phyloP scores from a whole-genome alignment of 2,888 invertebrate genomes.

The Caenorhabditis sp. region DNA sequence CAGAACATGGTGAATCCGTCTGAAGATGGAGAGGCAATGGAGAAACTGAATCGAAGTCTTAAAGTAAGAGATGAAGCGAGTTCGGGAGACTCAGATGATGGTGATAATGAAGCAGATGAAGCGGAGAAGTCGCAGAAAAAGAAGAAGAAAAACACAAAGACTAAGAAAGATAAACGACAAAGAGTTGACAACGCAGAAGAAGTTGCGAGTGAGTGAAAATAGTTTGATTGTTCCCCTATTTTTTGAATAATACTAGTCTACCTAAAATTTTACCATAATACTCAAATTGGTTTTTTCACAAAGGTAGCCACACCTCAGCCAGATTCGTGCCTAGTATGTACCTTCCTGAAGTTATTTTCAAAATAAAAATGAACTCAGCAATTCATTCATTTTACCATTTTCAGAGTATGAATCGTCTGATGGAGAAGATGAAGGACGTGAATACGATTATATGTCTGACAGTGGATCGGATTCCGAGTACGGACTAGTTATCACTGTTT shows the following conservation, averaged over 20 bases:
- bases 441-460: slow-evolving; percentile 70
- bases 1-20: slow-evolving; percentile 72
- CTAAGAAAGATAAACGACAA: slow-evolving; percentile 48
- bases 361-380: too few species aligned
- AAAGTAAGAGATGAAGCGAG: slow-evolving; percentile 67
- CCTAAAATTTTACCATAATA: too few species aligned
- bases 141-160: slow-evolving; percentile 48
- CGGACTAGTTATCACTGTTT: slow-evolving; percentile 21
- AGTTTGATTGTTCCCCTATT: neutral
- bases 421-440: slow-evolving; percentile 69
- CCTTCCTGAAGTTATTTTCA: too few species aligned
- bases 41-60: slow-evolving; percentile 43
- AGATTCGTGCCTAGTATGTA: too few species aligned
- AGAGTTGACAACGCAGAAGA: slow-evolving; percentile 67
- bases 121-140: slow-evolving; percentile 40
- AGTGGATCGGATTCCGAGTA: slow-evolving; percentile 69
- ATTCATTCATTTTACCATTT: too few species aligned
- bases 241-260: too few species aligned
- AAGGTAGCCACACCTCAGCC: too few species aligned
- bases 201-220: slow-evolving; percentile 58
- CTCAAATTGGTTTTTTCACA: too few species aligned
- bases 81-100: slow-evolving; percentile 44
- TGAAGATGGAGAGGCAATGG: slow-evolving; percentile 70
- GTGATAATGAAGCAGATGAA: slow-evolving; percentile 34
- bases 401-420: slow-evolving; percentile 68